phyloP scores from a whole-genome alignment of 2,888 invertebrate species.

The Argynnis bischoffii region DNA sequence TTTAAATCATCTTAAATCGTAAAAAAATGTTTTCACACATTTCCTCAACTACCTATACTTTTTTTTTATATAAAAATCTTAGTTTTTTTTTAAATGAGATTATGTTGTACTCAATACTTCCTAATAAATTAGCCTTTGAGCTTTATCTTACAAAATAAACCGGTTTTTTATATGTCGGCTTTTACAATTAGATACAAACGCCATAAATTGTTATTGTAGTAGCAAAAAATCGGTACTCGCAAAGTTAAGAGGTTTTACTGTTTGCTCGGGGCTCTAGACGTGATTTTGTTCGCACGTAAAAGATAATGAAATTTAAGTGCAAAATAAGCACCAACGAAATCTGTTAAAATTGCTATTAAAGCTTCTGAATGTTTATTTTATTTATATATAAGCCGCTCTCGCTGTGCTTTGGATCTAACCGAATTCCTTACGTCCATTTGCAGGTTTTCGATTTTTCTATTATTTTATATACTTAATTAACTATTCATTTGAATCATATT shows the following conservation, averaged over 20 bases:
- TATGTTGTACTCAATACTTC: too few species aligned
- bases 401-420: too few species aligned
- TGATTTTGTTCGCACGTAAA: constrained; percentile 19
- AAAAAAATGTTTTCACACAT: too few species aligned
- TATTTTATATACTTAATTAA: too few species aligned
- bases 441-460: too few species aligned
- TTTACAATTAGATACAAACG: constrained; percentile 14
- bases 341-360: not conserved
- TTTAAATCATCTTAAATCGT: too few species aligned
- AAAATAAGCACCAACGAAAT: not conserved
- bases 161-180: constrained; percentile 8
- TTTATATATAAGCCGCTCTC: too few species aligned
- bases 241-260: constrained; percentile 8
- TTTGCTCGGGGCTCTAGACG: constrained; percentile 5
- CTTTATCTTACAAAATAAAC: constrained; percentile 1
- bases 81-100: too few species aligned
- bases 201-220: not conserved
- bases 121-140: not conserved
- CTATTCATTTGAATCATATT: too few species aligned
- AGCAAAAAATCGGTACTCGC: not conserved
- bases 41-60: too few species aligned
- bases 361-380: not conserved
- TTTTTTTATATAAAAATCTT: too few species aligned
- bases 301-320: constrained; percentile 18
- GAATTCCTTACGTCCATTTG: too few species aligned